Evolutionary conservation across 2,797 vertebrate genomes (phyloP).

Genomic region (Diceros bicornis): DNA sequence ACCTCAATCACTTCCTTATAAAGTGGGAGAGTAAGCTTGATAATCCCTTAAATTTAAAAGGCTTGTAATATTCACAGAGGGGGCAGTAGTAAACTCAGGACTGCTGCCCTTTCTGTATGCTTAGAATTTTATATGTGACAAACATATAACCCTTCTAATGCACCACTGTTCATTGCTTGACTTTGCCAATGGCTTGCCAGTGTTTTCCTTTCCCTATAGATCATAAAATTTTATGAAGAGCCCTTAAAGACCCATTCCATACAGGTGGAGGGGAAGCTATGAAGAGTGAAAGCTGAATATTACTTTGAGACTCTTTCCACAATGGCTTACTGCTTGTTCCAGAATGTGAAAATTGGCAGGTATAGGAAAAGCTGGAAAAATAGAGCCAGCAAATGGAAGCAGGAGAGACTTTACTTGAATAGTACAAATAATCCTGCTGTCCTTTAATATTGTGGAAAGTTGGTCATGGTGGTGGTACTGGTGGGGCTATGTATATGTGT

Average conservation of each 20-base stretch:
- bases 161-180: background rate
- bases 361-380: background rate
- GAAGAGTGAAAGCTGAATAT: background rate
- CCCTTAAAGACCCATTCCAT: background rate
- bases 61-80: background rate
- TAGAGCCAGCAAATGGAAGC: background rate
- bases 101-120: background rate
- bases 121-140: background rate
- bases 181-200: background rate
- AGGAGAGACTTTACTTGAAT: background rate
- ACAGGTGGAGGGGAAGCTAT: background rate
- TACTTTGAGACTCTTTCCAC: background rate
- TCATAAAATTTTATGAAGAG: background rate
- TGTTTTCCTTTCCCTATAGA: background rate
- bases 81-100: background rate
- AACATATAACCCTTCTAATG: background rate
- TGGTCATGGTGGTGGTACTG: background rate
- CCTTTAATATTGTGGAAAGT: background rate
- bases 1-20: background rate
- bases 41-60: slow-evolving; percentile 23
- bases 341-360: background rate
- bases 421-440: background rate
- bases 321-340: background rate
- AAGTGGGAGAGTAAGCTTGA: background rate
- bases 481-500: background rate